A percentile compares a stretch with the other conserved stretches of the same genome.
Conservation (phyloP, 2,113 vertebrate genomes). For the Tychaedon coryphoeus region DNA sequence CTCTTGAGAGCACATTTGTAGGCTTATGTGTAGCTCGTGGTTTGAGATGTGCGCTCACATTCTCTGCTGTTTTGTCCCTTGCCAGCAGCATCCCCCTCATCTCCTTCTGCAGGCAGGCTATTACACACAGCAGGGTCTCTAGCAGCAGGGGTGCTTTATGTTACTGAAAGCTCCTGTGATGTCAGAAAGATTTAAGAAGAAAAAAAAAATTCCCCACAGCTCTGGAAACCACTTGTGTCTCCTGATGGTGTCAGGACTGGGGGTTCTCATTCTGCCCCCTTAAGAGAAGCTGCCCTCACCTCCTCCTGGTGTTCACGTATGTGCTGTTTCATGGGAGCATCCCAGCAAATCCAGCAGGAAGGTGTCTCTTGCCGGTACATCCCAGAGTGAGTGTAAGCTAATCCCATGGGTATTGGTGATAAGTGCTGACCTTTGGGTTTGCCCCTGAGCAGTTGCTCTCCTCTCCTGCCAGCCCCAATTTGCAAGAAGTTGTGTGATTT, state of each 20-base stretch:
- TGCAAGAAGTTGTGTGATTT: neutral
- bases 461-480: neutral
- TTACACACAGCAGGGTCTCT: neutral
- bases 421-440: neutral
- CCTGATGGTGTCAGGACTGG: rapidly evolving
- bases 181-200: neutral
- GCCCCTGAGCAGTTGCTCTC: neutral
- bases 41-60: rapidly evolving
- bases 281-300: neutral
- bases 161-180: neutral
- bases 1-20: neutral
- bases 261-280: rapidly evolving
- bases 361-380: neutral
- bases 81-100: neutral
- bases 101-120: neutral
- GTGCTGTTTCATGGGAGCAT: neutral
- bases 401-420: rapidly evolving
- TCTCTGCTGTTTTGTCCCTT: neutral
- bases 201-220: neutral
- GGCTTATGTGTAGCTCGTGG: neutral
- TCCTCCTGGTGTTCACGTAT: neutral
- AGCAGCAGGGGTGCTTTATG: neutral
- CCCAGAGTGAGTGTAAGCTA: neutral
- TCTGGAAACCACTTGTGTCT: neutral
- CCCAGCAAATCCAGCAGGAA: neutral